phyloP scores from a whole-genome alignment of 2,888 invertebrate genomes.

The Buathra laborator region DNA sequence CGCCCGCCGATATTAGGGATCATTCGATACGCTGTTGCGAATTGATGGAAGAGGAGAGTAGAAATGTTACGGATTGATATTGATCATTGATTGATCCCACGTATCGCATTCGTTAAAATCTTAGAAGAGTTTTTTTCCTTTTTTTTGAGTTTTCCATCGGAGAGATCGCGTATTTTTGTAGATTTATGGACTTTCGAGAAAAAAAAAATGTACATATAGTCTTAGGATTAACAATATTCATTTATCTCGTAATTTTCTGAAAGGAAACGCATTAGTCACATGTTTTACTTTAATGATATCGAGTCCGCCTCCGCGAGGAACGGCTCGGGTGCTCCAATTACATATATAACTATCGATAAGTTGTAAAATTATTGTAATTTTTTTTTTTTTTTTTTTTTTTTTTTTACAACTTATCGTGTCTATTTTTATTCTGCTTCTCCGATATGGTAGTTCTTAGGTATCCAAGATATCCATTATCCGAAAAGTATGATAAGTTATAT shows the following conservation, averaged over 20 bases:
- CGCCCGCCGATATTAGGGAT: neutral
- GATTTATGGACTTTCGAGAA: slow-evolving; percentile 22
- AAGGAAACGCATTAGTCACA: slow-evolving; percentile 64
- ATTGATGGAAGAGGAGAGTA: neutral
- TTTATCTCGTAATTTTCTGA: slow-evolving; percentile 37
- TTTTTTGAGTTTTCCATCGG: slow-evolving; percentile 17
- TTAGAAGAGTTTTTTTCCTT: slow-evolving; percentile 4
- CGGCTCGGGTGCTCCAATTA: slow-evolving; percentile 62
- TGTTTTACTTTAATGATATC: slow-evolving; percentile 63
- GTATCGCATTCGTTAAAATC: neutral
- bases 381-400: slow-evolving; percentile 27
- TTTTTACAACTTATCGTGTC: slow-evolving; percentile 44
- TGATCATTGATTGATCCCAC: slow-evolving; percentile 45
- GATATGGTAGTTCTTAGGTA: slow-evolving; percentile 57
- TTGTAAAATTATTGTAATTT: slow-evolving; percentile 38
- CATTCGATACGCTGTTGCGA: neutral
- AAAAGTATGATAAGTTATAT: slow-evolving; percentile 50
- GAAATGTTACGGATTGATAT: neutral
- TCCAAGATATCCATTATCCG: slow-evolving; percentile 17
- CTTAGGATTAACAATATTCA: slow-evolving; percentile 50
- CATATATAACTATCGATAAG: slow-evolving; percentile 57
- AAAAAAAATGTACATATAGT: slow-evolving; percentile 58
- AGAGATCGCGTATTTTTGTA: slow-evolving; percentile 14
- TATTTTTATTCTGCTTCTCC: slow-evolving; percentile 63
- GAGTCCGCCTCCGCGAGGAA: slow-evolving; percentile 38